Conservation (phyloP, 30 jellyfish, hydroid and myxozoan species). For the Nemopilema nomurai region DNA sequence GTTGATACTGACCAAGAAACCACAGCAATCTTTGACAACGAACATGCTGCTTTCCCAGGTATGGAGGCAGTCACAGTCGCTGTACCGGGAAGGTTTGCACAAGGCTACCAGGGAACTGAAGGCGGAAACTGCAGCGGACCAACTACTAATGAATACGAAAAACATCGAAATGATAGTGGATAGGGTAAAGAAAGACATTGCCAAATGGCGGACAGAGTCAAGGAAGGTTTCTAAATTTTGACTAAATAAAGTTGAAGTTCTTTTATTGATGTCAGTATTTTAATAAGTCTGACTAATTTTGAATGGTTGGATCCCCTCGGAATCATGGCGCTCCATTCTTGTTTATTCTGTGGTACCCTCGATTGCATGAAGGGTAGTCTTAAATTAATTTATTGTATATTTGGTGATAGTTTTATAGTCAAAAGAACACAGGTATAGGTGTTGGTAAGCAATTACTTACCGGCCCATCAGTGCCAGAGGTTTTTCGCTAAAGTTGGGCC, state of each 20-base stretch:
- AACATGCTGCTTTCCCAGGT: slow-evolving; percentile 15
- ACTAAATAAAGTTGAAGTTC: neutral
- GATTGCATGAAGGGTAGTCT: no score
- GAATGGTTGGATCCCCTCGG: neutral
- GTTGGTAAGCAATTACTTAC: no score
- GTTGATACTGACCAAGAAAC: neutral
- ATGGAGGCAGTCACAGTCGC: slow-evolving; percentile 37
- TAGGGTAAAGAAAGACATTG: slow-evolving; percentile 4
- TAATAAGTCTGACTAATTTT: no score
- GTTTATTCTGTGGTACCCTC: neutral
- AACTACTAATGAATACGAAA: slow-evolving; percentile 1
- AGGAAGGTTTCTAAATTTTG: slow-evolving; percentile 39
- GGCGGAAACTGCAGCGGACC: slow-evolving; percentile 43
- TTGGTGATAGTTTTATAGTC: no score
- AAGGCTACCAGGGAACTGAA: slow-evolving; percentile 20
- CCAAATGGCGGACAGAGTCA: slow-evolving; percentile 55
- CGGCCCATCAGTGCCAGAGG: no score
- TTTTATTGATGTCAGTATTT: neutral
- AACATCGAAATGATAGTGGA: neutral
- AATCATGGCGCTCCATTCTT: neutral
- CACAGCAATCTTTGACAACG: neutral
- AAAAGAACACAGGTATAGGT: no score
- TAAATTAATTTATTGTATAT: no score
- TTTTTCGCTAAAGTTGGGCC: no score
- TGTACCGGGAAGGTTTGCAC: slow-evolving; percentile 31